Evolutionary conservation across 1,140 invertebrate genomes (phyloP).

Genomic region (Psilanteris sp.): DNA sequence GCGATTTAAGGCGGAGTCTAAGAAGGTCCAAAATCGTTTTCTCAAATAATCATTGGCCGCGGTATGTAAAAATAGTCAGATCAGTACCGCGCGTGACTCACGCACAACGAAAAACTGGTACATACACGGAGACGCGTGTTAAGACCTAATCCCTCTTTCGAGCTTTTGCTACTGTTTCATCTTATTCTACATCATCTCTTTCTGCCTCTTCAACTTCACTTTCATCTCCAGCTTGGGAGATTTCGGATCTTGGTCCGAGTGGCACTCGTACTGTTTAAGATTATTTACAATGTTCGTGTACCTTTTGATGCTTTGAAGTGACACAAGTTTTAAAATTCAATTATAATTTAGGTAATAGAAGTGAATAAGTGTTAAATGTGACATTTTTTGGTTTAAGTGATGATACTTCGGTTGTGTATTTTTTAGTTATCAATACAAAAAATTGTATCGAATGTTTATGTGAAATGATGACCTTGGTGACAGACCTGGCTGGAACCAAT

Average conservation of each 20-base stretch:
- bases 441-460: neutral
- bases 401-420: neutral
- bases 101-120: slow-evolving; percentile 56
- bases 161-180: slow-evolving; percentile 57
- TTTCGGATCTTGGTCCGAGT: slow-evolving; percentile 66
- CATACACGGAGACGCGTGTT: slow-evolving; percentile 48
- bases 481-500: slow-evolving; percentile 68
- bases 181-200: slow-evolving; percentile 54
- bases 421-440: neutral
- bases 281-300: neutral
- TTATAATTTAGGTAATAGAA: too few species aligned
- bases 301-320: too few species aligned
- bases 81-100: slow-evolving; percentile 71
- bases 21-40: slow-evolving; percentile 66
- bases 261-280: slow-evolving; percentile 2
- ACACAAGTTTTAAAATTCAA: too few species aligned
- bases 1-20: slow-evolving; percentile 67
- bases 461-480: slow-evolving; percentile 79
- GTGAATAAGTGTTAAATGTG: slow-evolving; percentile 8
- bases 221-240: slow-evolving; percentile 72
- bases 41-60: slow-evolving; percentile 69
- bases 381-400: slow-evolving; percentile 1
- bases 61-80: slow-evolving; percentile 74
- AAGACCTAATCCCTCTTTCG: slow-evolving; percentile 63
- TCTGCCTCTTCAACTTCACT: slow-evolving; percentile 66